Evolutionary conservation across 2,113 vertebrate genomes (phyloP), one percentile per base, ranked within the genome.

Genomic region (Climacteris rufus): DNA sequence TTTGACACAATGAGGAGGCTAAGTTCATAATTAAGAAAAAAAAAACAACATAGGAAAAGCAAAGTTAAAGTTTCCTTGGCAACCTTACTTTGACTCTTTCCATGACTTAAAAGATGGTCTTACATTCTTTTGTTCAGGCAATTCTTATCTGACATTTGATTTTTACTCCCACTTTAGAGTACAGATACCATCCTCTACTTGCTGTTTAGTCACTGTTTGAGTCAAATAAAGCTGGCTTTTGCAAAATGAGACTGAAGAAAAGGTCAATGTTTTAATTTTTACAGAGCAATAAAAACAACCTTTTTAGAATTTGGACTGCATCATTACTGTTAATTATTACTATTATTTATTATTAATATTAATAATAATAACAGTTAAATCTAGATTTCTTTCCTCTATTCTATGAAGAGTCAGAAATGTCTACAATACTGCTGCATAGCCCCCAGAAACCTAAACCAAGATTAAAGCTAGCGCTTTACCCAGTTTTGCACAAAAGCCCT

Each of bases 1-100:
- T 96, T 95, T 94, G 49, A 90, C 71, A 92, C 35, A 96, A 75
- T 57, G 44, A 89, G 60, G 72, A 93, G 47, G 76, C 15, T 88
- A 83, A 86, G 20, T 63, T 86, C 18, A 54, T 83, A 88, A 94
- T 70, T 61, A 37, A 70, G 70, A 68, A 28, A 31, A 44, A 33
- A 18, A 9, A 6, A 21, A 6, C 12, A 9, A 11, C 11, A 37
- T 23, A 83, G 40, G 44, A 79, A 94, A 93, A 94, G 17, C 39
- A 86, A 40, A 92, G 75, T 71, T 92, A 88, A 92, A 18, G 72
- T 97, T 97, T 86, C 93, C 68, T 89, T 93, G n/a, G 30, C 14
- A 94, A 96, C 79, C 31, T 82, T 90, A 81, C 68, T 94, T 93
- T 89, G 47, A 90, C 50, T 94, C 71, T 87, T 96, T 83, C 56